Percentiles rank a stretch among this genome's conserved stretches.
Conservation (phyloP, 2,888 invertebrate species). For the Amblyteles armatorius region DNA sequence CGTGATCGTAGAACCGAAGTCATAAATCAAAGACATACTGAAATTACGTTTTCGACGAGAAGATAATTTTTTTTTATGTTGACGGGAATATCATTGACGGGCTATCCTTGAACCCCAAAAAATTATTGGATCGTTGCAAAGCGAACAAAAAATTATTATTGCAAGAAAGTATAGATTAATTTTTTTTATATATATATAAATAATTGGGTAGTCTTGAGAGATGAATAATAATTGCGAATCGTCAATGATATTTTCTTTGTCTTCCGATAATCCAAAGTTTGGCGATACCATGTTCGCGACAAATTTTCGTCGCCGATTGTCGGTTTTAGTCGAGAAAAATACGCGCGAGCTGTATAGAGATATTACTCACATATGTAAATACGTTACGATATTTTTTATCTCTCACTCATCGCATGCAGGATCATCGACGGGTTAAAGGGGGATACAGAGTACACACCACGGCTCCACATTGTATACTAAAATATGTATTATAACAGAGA, state of each 20-base stretch:
- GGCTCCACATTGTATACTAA: conserved; percentile 41
- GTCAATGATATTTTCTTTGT: background rate
- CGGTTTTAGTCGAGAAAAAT: conserved; percentile 6
- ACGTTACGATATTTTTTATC: conserved; percentile 57
- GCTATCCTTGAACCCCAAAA: background rate
- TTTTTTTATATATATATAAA: background rate
- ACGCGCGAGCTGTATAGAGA: conserved; percentile 20
- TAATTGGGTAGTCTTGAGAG: background rate
- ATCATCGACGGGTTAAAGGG: conserved; percentile 59
- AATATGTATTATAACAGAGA: conserved; percentile 39
- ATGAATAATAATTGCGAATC: background rate
- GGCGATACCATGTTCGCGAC: background rate
- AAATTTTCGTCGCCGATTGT: conserved; percentile 5
- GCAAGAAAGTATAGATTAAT: conserved; percentile 11
- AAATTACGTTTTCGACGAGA: background rate
- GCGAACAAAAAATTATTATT: background rate
- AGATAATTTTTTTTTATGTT: background rate
- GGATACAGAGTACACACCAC: conserved; percentile 41
- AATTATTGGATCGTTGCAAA: background rate
- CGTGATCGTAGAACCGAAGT: background rate
- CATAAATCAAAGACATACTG: background rate
- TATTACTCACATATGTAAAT: conserved; percentile 49
- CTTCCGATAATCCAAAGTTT: background rate
- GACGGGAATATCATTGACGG: background rate
- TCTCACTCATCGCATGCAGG: conserved; percentile 62